These are phyloP conservation scores for Sinotaia quadrata DNA, from an alignment of 2,888 invertebrate genomes.

Conservation along the genomic window DNA sequence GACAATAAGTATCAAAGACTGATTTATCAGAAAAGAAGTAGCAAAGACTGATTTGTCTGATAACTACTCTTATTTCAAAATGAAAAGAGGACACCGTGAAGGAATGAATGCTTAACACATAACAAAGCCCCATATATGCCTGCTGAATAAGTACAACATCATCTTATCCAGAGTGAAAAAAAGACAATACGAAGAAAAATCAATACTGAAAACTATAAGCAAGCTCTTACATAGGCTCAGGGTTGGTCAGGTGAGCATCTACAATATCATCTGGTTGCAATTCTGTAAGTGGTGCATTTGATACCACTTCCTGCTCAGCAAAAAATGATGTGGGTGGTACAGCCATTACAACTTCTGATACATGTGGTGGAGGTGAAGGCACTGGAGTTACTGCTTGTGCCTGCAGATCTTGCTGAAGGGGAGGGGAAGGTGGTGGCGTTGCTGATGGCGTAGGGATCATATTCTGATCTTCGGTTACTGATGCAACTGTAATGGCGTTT, in stretches of 20 bases:
- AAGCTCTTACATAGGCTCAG: background rate
- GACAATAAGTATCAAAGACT: too few species aligned
- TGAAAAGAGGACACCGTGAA: too few species aligned
- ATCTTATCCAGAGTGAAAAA: too few species aligned
- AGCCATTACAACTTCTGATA: constrained; percentile 12
- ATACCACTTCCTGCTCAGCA: background rate
- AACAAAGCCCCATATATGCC: too few species aligned
- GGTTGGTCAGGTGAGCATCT: background rate
- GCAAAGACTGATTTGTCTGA: too few species aligned
- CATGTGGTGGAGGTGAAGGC: background rate
- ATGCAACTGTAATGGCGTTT: background rate
- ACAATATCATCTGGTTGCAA: background rate
- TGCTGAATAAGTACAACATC: too few species aligned
- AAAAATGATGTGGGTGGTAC: constrained; percentile 51
- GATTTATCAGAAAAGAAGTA: too few species aligned
- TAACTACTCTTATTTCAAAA: too few species aligned
- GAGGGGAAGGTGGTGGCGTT: constrained; percentile 29
- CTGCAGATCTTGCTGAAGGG: constrained; percentile 6
- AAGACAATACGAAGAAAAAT: too few species aligned
- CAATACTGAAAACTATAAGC: too few species aligned
- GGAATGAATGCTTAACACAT: too few species aligned
- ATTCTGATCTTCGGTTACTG: constrained; percentile 24
- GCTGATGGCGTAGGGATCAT: constrained; percentile 35
- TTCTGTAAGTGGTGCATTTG: background rate
- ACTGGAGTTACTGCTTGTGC: background rate